Conservation (phyloP, 2,888 invertebrate genomes). For the Bellardia bayeri region DNA sequence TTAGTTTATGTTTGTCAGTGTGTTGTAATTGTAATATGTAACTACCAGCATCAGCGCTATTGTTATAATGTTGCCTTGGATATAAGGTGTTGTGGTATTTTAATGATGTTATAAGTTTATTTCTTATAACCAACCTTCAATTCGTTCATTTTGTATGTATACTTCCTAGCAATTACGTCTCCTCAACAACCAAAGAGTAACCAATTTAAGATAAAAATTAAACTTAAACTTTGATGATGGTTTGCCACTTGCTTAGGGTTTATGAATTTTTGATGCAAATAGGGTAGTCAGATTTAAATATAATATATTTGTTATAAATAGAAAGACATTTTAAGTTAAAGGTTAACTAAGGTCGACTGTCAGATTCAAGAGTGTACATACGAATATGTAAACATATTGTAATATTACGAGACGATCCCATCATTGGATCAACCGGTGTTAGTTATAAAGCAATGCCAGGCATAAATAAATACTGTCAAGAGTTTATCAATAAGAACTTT, state of each 20-base stretch:
- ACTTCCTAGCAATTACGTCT: conserved; percentile 6
- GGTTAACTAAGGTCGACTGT: too few relatives aligned
- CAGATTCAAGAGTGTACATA: too few relatives aligned
- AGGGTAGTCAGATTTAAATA: background rate
- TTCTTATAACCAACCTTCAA: conserved; percentile 2
- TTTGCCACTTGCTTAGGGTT: background rate
- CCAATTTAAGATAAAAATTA: background rate
- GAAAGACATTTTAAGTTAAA: background rate
- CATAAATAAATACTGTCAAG: too few relatives aligned
- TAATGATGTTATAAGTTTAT: conserved; percentile 38
- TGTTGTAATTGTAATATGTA: background rate
- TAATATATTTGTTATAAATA: background rate
- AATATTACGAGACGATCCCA: too few relatives aligned
- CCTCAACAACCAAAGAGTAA: conserved; percentile 1
- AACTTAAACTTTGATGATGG: background rate
- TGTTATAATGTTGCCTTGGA: conserved; percentile 23
- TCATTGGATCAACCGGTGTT: too few relatives aligned
- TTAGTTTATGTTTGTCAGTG: background rate
- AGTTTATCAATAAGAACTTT: too few relatives aligned
- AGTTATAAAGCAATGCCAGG: too few relatives aligned
- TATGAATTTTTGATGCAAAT: background rate
- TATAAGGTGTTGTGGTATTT: conserved; percentile 21
- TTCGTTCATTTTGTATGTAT: background rate
- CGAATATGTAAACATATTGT: too few relatives aligned
- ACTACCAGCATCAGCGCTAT: background rate